Percentiles rank a stretch among this genome's conserved stretches.
phyloP scores from a whole-genome alignment of 2,113 vertebrate species.

The Macrotis lagotis region DNA sequence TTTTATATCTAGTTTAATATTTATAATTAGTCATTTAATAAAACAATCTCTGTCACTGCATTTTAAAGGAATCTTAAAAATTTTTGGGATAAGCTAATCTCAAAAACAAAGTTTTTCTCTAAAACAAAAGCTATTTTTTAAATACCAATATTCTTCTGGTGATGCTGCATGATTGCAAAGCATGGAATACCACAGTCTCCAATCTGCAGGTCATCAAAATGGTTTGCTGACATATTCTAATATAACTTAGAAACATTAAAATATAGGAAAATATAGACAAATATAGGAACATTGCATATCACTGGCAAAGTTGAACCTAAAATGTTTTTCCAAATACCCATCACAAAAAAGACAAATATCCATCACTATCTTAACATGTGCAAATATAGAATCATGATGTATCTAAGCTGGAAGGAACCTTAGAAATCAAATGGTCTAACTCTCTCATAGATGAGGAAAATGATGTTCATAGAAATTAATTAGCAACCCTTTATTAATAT shows the following conservation, averaged over 20 bases:
- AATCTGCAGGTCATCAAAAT: background rate
- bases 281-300: conserved; percentile 23
- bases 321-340: conserved; percentile 43
- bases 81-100: background rate
- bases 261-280: background rate
- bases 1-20: background rate
- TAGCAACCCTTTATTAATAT: background rate
- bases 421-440: background rate
- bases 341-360: no score
- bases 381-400: background rate
- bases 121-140: background rate
- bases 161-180: background rate
- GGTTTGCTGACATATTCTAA: conserved; percentile 31
- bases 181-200: background rate
- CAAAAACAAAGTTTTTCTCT: background rate
- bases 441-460: background rate
- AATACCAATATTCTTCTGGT: background rate
- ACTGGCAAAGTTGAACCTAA: conserved; percentile 29
- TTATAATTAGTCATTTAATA: background rate
- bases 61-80: background rate
- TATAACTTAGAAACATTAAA: conserved; percentile 41
- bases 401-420: background rate
- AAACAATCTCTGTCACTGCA: no score
- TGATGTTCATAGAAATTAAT: background rate
- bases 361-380: conserved; percentile 36